Percentiles rank a stretch among this genome's conserved stretches.
phyloP scores from a whole-genome alignment of 2,888 invertebrate species.

The Cyrtodaria siliqua region DNA sequence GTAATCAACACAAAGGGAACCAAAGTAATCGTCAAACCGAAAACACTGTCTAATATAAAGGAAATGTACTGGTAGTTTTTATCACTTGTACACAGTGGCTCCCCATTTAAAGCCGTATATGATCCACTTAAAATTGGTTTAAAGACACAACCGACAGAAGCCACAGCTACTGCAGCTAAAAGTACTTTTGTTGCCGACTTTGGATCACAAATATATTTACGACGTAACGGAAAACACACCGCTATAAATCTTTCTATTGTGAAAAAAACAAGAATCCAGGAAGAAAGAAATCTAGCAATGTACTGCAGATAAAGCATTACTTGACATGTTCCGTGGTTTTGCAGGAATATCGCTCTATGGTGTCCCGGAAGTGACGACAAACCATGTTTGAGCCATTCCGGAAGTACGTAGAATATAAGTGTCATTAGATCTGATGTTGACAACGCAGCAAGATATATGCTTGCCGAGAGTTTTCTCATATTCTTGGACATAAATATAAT shows the following conservation, averaged over 20 bases:
- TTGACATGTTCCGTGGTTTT: conserved; percentile 87
- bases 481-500: conserved; percentile 92
- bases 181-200: conserved; percentile 72
- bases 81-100: conserved; percentile 65
- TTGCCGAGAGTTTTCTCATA: conserved; percentile 90
- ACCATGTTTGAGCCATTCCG: conserved; percentile 83
- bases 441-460: conserved; percentile 92
- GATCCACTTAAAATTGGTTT: conserved; percentile 80
- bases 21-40: conserved; percentile 73
- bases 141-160: conserved; percentile 72
- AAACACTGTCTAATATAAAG: conserved; percentile 77
- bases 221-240: conserved; percentile 81
- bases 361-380: conserved; percentile 52
- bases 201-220: conserved; percentile 73
- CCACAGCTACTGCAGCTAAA: conserved; percentile 61
- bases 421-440: conserved; percentile 92
- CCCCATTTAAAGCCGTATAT: conserved; percentile 47
- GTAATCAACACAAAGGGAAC: conserved; percentile 77
- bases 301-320: conserved; percentile 90
- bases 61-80: conserved; percentile 62
- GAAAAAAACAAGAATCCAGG: conserved; percentile 83
- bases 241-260: conserved; percentile 83
- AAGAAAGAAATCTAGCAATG: conserved; percentile 80
- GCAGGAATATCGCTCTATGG: conserved; percentile 59
- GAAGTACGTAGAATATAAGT: conserved; percentile 87